Percentiles rank a stretch among this genome's conserved stretches.
These are phyloP conservation scores for Cremastobaeus sp. DNA, from an alignment of 2,888 invertebrate genomes.

Conservation along the genomic window DNA sequence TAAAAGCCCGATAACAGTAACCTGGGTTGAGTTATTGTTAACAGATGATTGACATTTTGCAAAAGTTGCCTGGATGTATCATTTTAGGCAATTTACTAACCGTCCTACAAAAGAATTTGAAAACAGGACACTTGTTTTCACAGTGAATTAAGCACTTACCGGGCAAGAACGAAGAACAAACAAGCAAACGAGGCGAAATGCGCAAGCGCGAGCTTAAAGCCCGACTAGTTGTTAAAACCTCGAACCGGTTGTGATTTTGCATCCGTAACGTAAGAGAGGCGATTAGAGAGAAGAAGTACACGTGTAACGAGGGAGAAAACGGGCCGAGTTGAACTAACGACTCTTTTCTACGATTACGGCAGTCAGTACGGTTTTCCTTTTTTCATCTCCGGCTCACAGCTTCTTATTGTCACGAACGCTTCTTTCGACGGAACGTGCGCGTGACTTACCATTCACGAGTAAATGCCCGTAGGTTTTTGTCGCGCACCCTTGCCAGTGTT, in stretches of 20 bases:
- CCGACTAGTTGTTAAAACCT: slow-evolving; percentile 61
- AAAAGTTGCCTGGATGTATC: no score
- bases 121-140: no score
- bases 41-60: no score
- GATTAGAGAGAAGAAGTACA: slow-evolving; percentile 68
- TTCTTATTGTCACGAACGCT: slow-evolving; percentile 25
- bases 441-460: slow-evolving; percentile 37
- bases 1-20: no score
- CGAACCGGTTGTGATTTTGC: slow-evolving; percentile 76
- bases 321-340: slow-evolving; percentile 28
- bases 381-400: slow-evolving; percentile 36
- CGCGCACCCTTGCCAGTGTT: neutral
- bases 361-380: slow-evolving; percentile 52
- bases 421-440: slow-evolving; percentile 34
- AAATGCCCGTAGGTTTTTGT: slow-evolving; percentile 11
- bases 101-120: no score
- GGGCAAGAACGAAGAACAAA: no score
- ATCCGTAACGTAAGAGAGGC: slow-evolving; percentile 74
- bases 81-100: no score
- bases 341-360: slow-evolving; percentile 44
- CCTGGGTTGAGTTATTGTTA: no score
- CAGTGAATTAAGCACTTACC: no score
- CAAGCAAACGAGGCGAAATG: slow-evolving; percentile 46
- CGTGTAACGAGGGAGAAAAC: slow-evolving; percentile 34
- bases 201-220: slow-evolving; percentile 30